Conservation (phyloP, 2,888 invertebrate genomes). For the Portevinia maculata region DNA sequence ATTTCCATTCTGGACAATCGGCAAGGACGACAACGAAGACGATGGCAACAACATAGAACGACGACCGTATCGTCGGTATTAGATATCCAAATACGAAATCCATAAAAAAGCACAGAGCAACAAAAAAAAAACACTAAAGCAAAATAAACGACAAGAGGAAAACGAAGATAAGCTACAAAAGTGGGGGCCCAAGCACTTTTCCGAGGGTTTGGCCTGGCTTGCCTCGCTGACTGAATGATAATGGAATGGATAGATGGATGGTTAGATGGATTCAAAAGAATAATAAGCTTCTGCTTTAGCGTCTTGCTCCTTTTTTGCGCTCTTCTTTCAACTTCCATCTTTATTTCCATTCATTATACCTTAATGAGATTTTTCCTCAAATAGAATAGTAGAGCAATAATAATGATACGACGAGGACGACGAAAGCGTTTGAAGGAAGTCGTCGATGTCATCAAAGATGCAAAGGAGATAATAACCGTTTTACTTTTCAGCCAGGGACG, state of each 20-base stretch:
- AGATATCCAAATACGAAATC: conserved; percentile 66
- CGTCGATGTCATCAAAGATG: conserved; percentile 66
- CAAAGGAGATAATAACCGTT: conserved; percentile 65
- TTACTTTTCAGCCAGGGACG: conserved; percentile 41
- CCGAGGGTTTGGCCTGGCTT: conserved; percentile 40
- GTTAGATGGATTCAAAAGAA: conserved; percentile 66
- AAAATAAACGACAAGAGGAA: conserved; percentile 25
- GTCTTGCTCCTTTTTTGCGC: conserved; percentile 56
- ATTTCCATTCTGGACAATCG: conserved; percentile 66
- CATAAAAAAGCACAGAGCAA: conserved; percentile 48
- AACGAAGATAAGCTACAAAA: conserved; percentile 39
- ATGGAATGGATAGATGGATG: conserved; percentile 57
- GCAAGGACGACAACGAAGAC: conserved; percentile 35
- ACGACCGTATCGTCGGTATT: conserved; percentile 21
- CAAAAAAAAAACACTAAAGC: conserved; percentile 16
- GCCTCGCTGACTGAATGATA: conserved; percentile 39
- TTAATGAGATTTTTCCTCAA: conserved; percentile 74
- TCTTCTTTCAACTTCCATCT: conserved; percentile 46
- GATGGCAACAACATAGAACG: conserved; percentile 17
- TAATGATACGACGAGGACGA: conserved; percentile 54
- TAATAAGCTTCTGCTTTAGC: conserved; percentile 71
- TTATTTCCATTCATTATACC: conserved; percentile 71
- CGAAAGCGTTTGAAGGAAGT: conserved; percentile 37
- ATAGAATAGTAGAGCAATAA: conserved; percentile 72
- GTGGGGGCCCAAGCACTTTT: conserved; percentile 55